Base-by-base conservation (phyloP, 2,113 vertebrate species). In the Thalassarche chlororhynchos region DNA sequence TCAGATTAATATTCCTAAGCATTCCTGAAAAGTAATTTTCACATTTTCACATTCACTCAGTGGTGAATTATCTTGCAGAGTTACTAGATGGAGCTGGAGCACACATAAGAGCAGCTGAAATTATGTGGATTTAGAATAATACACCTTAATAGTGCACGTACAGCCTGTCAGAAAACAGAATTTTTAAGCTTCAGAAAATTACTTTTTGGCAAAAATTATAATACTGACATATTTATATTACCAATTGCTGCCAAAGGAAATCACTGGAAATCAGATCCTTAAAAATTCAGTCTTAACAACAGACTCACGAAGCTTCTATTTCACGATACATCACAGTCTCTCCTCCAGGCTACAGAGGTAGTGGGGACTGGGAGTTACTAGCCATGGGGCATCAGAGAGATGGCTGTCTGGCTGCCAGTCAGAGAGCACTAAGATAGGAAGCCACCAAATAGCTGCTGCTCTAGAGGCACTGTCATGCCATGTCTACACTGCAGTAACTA, bases 11-110 rank as follows among this genome's bases (percentile, higher is more conserved):
- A 72, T 65, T 29, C 57, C 26, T 75, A 84, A 93, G 32, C 51
- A 89, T 78, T 84, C 21, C 54, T 84, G 84, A 91, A 89, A 94
- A 91, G 54, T 54, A 71, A 91, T 91, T 89, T 95, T 66, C 19
- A 32, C 17, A 52, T 51, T 85, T 83, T 75, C 52, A 75, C 49
- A 85, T 85, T 90, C 46, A 77, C 13, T 91, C 21, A 54, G 32
- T 55, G 29, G 32, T 81, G 80, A 94, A 81, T 55, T 94, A 78
- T 60, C 42, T 89, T 87, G 32, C 26, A 64, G 32, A 68, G 36
- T 78, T n/a, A 84, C 32, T 64, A 91, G 40, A 78, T 14, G 18
- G 64, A 58, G 46, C 55, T 95, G 46, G 29, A 94, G 29, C 60
- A 92, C 32, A 70, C 12, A 6, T 32, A 94, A 89, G 12, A 74